These are phyloP conservation scores for Formicarius rufipectus DNA, from an alignment of 2,113 vertebrate species.

Conservation along the genomic window DNA sequence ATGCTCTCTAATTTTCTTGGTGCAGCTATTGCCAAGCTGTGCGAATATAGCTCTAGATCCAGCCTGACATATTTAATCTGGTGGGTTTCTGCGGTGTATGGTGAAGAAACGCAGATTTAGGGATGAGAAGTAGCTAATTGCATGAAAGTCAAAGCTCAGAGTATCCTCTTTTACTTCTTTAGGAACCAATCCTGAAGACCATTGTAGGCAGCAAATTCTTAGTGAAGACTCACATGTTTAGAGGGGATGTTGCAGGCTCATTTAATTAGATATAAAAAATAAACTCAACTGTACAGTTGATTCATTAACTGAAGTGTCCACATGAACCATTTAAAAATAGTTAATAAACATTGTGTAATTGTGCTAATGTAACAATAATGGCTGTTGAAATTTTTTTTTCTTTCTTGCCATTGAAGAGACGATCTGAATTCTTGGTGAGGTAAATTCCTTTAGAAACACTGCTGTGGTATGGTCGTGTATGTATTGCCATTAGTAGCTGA, in stretches of 20 bases:
- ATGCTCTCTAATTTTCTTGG: neutral
- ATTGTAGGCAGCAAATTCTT: neutral
- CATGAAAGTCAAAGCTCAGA: neutral
- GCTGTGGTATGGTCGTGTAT: neutral
- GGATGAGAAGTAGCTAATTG: neutral
- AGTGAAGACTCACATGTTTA: neutral
- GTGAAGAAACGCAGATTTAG: neutral
- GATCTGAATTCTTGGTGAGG: neutral
- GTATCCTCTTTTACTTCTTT: neutral
- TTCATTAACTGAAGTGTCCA: neutral
- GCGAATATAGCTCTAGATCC: neutral
- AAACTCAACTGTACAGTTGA: neutral
- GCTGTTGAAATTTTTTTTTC: neutral
- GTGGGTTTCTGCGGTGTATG: neutral
- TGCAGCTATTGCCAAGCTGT: neutral
- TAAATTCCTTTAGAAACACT: neutral
- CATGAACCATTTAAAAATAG: neutral
- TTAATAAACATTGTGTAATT: neutral
- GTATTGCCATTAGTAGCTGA: neutral
- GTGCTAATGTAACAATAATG: neutral
- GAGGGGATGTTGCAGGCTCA: neutral
- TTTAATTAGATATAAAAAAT: neutral
- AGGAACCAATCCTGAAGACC: neutral
- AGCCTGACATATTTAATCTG: neutral
- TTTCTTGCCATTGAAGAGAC: neutral